Evolutionary conservation across 2,888 invertebrate genomes (phyloP).

Genomic region (Tinea pellionella): DNA sequence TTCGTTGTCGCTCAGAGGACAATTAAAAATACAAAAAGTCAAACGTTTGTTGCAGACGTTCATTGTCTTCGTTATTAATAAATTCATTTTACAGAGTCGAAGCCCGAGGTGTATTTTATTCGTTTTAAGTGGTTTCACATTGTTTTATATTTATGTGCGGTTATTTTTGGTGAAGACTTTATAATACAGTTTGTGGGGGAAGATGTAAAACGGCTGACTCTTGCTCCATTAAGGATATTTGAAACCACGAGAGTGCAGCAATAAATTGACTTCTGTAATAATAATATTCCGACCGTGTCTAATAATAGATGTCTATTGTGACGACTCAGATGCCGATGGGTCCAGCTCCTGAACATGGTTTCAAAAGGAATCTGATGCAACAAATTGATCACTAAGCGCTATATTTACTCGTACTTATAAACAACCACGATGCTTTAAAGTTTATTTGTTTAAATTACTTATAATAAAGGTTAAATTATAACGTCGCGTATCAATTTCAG

Average conservation of each 20-base stretch:
- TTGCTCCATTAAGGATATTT: conserved; percentile 67
- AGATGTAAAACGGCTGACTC: conserved; percentile 64
- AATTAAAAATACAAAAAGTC: conserved; percentile 69
- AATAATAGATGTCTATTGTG: conserved; percentile 47
- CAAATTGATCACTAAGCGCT: background rate
- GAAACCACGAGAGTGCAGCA: conserved; percentile 66
- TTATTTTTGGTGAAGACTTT: conserved; percentile 66
- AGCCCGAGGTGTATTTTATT: conserved; percentile 68
- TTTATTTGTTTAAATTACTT: too few relatives aligned
- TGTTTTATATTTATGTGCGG: conserved; percentile 70
- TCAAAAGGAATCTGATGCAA: conserved; percentile 10
- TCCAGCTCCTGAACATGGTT: conserved; percentile 5
- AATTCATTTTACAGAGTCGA: conserved; percentile 69
- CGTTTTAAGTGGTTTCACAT: conserved; percentile 71
- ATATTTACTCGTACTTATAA: too few relatives aligned
- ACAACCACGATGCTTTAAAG: too few relatives aligned
- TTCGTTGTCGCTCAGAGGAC: conserved; percentile 62
- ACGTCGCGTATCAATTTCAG: background rate
- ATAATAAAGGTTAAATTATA: background rate
- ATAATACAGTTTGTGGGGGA: conserved; percentile 69
- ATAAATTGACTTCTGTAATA: conserved; percentile 65
- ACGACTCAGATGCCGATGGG: conserved; percentile 12
- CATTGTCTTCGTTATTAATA: conserved; percentile 70
- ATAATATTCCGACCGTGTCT: conserved; percentile 33
- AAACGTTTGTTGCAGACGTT: conserved; percentile 67